Evolutionary conservation across 2,888 invertebrate genomes (phyloP), one percentile per base, ranked within the genome.

Genomic region (Thumatha senex): DNA sequence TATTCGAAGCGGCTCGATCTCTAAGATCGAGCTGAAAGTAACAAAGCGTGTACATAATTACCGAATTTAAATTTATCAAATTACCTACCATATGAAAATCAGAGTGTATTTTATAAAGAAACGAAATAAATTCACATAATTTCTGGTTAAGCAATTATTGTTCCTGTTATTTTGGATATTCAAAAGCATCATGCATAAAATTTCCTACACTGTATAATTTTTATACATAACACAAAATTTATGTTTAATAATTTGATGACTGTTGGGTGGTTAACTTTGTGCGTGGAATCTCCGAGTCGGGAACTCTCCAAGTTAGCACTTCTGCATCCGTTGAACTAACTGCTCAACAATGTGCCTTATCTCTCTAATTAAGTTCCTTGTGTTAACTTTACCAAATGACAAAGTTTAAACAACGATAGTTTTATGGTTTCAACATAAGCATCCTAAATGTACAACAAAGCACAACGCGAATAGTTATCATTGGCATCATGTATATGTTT

Each of bases 321-420:
- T 65, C 49, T 51, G 35, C 56, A 24, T 24, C 18, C 18, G 18
- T 54, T 49, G 45, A 56, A 57, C 56, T 65, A 58, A 65, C 61
- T 55, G 61, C 69, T 82, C 80, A 82, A 82, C 80, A 78, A 74
- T 76, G 72, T 65, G 69, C 77, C 76, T 80, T 81, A 79, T 75
- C 72, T 74, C 71, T 72, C 74, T 80, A 80, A 82, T 79, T 77
- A 75, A 74, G 70, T 72, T 72, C 63, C 63, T 59, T 66, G 67
- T 64, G 34, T 51, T 53, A 63, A 62, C 48, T 57, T 58, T 35
- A 54, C 18, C 44, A 41, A 33, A 46, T 30, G 50, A 33, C 42
- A n/a, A 54, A 48, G 34, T 48, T 56, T 11, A 51, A 33, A 18
- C 18, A 46, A 58, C 58, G 31, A 40, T 35, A 58, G 14, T 40